Evolutionary conservation across 1,140 invertebrate species (phyloP), one percentile per base, ranked within the genome.

Genomic region (Cephus cinctus): DNA sequence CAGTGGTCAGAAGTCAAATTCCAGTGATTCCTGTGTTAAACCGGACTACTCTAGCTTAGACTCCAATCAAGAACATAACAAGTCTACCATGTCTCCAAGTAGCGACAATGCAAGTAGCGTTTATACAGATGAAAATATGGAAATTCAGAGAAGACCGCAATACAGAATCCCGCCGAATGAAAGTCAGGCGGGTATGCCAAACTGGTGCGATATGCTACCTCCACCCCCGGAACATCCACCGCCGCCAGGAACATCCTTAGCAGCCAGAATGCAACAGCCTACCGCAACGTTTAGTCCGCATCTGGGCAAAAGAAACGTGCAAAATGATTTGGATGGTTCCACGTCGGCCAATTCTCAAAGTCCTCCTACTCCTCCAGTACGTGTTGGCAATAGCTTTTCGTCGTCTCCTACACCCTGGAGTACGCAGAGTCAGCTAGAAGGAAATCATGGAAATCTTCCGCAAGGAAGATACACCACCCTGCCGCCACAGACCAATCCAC

Each of bases 201-300:
- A 88, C 67, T 89, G 86, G 86, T 85, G 83, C 12, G 87, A 90
- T 57, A 82, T 88, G 59, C 73, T 90, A 19, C 89, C 88, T 5
- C 88, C 88, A 32, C 88, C 89, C 1, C 89, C 88, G 0, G 86
- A 89, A 54, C 86, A 90, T 70, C 88, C 88, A 8, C 88, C 89
- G 3, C 86, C 87, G 5, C 56, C 56, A 6, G 61, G 49, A 14
- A 65, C 65, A 36, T 63, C 64, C 6, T 31, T 67, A 1, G 46
- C 55, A 34, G 55, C 57, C 8, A 61, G 63, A 38, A 61, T 67
- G 36, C 65, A 67, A 16, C 54, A 69, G 38, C 59, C 58, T 21
- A 50, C 51, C 12, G 63, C 61, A 0, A 59, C 70, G 3, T 74
- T 75, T 20, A 75, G 71, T 39, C 73, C 74, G 3, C 71, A 75